These are phyloP conservation scores for Trimorus sp. DNA, from an alignment of 2,888 invertebrate genomes.

Conservation along the genomic window DNA sequence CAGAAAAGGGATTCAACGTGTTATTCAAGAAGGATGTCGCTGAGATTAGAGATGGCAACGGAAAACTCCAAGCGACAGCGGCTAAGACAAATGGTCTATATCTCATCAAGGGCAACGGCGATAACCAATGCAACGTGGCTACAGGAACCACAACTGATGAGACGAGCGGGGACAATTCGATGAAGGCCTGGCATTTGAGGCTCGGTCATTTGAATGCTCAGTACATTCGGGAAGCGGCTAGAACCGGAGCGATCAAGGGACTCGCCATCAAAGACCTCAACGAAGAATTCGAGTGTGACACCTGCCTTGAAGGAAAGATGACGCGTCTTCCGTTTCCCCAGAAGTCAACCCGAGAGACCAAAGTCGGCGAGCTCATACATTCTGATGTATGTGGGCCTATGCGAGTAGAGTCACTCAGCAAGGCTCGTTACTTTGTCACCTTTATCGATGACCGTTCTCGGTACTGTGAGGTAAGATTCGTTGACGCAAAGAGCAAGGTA, in stretches of 20 bases:
- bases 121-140: too few relatives aligned
- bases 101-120: background rate
- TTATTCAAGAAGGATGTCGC: conserved; percentile 31
- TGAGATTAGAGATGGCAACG: conserved; percentile 29
- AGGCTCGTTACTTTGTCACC: background rate
- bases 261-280: too few relatives aligned
- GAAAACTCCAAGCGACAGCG: conserved; percentile 26
- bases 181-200: too few relatives aligned
- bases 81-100: conserved; percentile 2
- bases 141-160: too few relatives aligned
- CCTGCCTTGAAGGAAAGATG: background rate
- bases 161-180: too few relatives aligned
- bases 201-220: too few relatives aligned
- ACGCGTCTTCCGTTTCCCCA: background rate
- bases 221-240: too few relatives aligned
- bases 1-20: conserved; percentile 34
- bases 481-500: background rate
- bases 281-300: too few relatives aligned
- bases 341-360: background rate
- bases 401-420: background rate
- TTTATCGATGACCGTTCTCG: background rate
- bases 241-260: too few relatives aligned
- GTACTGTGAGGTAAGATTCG: background rate
- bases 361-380: background rate
- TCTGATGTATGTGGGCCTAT: background rate